Evolutionary conservation across 2,797 vertebrate genomes (phyloP).

Genomic region (Macropodus opercularis): DNA sequence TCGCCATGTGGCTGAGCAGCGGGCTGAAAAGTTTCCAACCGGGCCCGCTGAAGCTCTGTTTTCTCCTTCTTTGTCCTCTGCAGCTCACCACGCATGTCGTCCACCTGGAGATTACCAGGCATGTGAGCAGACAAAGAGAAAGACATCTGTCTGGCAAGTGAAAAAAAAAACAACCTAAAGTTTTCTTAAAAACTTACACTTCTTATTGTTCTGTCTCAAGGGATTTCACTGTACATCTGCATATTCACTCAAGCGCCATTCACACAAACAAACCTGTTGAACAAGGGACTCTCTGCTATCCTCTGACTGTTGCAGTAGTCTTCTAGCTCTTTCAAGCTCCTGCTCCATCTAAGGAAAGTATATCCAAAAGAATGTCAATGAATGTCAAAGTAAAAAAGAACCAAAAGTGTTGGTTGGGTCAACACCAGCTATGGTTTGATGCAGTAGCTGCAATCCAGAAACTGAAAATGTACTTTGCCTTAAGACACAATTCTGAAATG

Average conservation of each 20-base stretch:
- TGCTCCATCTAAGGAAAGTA: slow-evolving; percentile 81
- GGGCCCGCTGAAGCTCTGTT: slow-evolving; percentile 81
- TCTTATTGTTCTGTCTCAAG: slow-evolving; percentile 20
- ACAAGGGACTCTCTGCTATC: slow-evolving; percentile 85
- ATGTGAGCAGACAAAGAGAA: slow-evolving; percentile 11
- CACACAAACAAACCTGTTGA: slow-evolving; percentile 83
- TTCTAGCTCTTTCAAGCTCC: slow-evolving; percentile 84
- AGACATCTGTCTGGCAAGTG: slow-evolving; percentile 17
- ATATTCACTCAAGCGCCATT: slow-evolving; percentile 14
- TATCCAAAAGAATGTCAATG: slow-evolving; percentile 10
- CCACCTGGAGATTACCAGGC: slow-evolving; percentile 79
- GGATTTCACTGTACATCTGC: slow-evolving; percentile 14
- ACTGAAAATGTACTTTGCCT: background rate
- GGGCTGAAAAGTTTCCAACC: slow-evolving; percentile 75
- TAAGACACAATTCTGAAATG: background rate
- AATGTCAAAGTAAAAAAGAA: slow-evolving; percentile 2
- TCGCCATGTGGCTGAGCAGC: slow-evolving; percentile 65
- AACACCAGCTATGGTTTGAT: background rate
- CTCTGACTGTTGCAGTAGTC: slow-evolving; percentile 87
- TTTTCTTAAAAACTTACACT: background rate
- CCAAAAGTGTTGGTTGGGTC: background rate
- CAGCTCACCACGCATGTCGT: slow-evolving; percentile 87
- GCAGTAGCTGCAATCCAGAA: background rate
- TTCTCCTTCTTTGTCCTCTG: slow-evolving; percentile 84
- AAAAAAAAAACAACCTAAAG: slow-evolving; percentile 10